Conservation (phyloP, 2,797 vertebrate species). For the Epinephelus coioides region DNA sequence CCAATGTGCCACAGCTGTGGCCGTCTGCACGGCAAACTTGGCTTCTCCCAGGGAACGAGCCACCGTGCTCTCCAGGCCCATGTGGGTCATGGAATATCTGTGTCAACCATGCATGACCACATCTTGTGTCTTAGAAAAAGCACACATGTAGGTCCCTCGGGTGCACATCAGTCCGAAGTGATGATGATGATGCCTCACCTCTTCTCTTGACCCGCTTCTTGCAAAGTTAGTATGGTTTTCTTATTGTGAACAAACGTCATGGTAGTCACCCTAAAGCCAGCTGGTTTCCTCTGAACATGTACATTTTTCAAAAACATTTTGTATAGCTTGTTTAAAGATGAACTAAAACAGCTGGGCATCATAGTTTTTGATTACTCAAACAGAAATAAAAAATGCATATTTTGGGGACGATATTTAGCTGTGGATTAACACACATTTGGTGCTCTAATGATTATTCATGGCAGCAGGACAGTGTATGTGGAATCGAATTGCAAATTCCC, state of each 20-base stretch:
- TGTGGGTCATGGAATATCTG: slow-evolving; percentile 31
- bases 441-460: background rate
- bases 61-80: slow-evolving; percentile 25
- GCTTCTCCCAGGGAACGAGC: slow-evolving; percentile 37
- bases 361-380: background rate
- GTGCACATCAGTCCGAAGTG: background rate
- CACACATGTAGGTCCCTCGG: background rate
- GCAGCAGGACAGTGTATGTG: too few species aligned
- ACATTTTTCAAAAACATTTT: too few species aligned
- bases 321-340: too few species aligned
- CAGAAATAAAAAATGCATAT: background rate
- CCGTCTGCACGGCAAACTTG: slow-evolving; percentile 63
- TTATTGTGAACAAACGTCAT: background rate
- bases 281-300: too few species aligned
- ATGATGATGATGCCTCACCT: background rate
- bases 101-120: slow-evolving; percentile 50
- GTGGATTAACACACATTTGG: background rate
- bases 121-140: slow-evolving; percentile 52
- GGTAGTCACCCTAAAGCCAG: too few species aligned
- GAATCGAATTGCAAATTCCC: too few species aligned
- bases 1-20: slow-evolving; percentile 73
- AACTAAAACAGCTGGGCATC: background rate
- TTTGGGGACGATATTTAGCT: background rate
- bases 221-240: background rate
- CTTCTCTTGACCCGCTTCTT: slow-evolving; percentile 11